These are phyloP conservation scores for Drosophila mimica DNA, from an alignment of 2,888 invertebrate species.

Conservation along the genomic window DNA sequence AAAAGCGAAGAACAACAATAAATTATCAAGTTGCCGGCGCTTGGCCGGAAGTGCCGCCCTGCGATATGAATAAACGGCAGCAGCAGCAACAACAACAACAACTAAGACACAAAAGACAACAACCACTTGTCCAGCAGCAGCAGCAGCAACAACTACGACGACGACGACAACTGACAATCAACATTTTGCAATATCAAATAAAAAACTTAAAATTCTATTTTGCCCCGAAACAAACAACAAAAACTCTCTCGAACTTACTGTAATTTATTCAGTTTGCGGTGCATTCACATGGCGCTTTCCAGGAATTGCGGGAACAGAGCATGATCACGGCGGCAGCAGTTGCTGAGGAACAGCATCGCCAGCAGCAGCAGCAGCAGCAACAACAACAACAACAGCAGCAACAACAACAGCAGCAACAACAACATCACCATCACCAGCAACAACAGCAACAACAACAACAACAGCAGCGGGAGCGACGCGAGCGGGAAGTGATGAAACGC, in stretches of 20 bases:
- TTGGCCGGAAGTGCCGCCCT: conserved; percentile 66
- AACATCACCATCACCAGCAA: conserved; percentile 89
- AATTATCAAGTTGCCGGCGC: conserved; percentile 68
- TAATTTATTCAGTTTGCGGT: conserved; percentile 85
- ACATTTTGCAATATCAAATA: conserved; percentile 8
- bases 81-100: conserved; percentile 13
- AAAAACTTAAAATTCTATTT: conserved; percentile 22
- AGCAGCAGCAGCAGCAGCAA: conserved; percentile 62
- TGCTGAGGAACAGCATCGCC: conserved; percentile 88
- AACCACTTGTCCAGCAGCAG: conserved; percentile 10
- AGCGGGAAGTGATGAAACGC: conserved; percentile 95
- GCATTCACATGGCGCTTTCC: conserved; percentile 86
- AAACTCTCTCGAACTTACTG: conserved; percentile 78
- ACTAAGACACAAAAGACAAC: conserved; percentile 3
- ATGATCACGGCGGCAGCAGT: conserved; percentile 86
- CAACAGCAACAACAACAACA: conserved; percentile 87
- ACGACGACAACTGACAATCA: conserved; percentile 7
- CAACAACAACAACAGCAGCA: conserved; percentile 87
- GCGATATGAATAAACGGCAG: conserved; percentile 47
- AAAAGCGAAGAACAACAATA: conserved; percentile 29
- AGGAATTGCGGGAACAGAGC: conserved; percentile 94
- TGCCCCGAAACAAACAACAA: conserved; percentile 40
- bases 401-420: conserved; percentile 88
- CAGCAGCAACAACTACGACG: conserved; percentile 13
- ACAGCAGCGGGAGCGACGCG: conserved; percentile 90